Percentiles rank a stretch among this genome's conserved stretches.
These are phyloP conservation scores for Miichthys miiuy DNA, from an alignment of 2,797 vertebrate genomes.

Conservation along the genomic window DNA sequence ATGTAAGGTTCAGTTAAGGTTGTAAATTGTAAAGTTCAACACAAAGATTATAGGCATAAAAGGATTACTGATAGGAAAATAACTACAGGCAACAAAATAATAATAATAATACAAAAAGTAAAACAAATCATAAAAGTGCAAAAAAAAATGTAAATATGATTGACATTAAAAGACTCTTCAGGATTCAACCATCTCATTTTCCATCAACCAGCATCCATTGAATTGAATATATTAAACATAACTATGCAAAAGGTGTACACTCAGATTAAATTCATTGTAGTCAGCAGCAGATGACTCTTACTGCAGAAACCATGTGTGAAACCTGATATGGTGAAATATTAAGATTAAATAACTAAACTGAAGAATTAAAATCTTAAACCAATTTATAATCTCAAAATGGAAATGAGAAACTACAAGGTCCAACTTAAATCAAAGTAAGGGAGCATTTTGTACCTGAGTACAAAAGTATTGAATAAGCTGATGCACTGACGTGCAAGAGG, in stretches of 20 bases:
- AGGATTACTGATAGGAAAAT: conserved; percentile 18
- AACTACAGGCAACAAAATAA: conserved; percentile 31
- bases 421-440: conserved; percentile 3
- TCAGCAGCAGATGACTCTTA: conserved; percentile 45
- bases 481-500: conserved; percentile 53
- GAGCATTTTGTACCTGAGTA: conserved; percentile 16
- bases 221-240: conserved; percentile 48
- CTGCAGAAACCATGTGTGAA: conserved; percentile 1
- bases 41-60: conserved; percentile 37
- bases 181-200: conserved; percentile 19
- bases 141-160: conserved; percentile 35
- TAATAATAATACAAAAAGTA: not conserved
- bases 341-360: not conserved
- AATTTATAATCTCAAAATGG: not conserved
- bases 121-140: conserved; percentile 43
- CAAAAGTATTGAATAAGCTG: conserved; percentile 25
- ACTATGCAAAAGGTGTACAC: conserved; percentile 31
- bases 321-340: conserved; percentile 25
- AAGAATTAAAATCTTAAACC: not conserved
- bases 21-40: not conserved
- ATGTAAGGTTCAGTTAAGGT: not conserved
- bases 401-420: not conserved
- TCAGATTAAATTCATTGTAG: conserved; percentile 59
- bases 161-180: conserved; percentile 32
- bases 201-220: conserved; percentile 26